Base-by-base conservation (phyloP, 2,888 invertebrate genomes). In the Drosophila birchii region DNA sequence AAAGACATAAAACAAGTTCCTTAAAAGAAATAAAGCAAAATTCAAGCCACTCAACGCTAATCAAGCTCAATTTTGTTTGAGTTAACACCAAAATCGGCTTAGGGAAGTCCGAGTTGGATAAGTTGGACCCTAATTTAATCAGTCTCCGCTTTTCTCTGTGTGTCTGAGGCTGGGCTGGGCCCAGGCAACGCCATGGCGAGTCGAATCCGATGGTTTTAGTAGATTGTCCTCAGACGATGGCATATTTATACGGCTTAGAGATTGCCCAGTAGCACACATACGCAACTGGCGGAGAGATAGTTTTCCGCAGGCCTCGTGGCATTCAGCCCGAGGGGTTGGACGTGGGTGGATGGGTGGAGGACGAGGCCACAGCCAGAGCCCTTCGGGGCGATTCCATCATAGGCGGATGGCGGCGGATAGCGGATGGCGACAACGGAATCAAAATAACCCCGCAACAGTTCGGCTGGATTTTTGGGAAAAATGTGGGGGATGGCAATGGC, bases 201-300 rank as follows among this genome's bases (percentile, higher is more conserved):
- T 58, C 69, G 59, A 54, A 64, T 51, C 59, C 75, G 55, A 59
- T 88, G 86, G 71, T 77, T 83, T 78, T 74, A 71, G 64, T 88
- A 80, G 83, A 88, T 83, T 86, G 81, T 80, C 74, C 70, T 70
- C 81, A 79, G 75, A 76, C 64, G 75, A 79, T 87, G 88, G 86
- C 83, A 82, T 86, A 88, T 78, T 83, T 86, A 82, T 68, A 79
- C 74, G 66, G 79, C 80, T 70, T 77, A 77, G 74, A 64, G 80
- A 86, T 86, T 79, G 79, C 88, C 83, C 80, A 78, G 68, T 80
- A 78, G 75, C 79, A 82, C 73, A 78, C 66, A 83, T 78, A 81
- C 63, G 68, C 44, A 23, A 53, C 55, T 61, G 57, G 59, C 45
- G 44, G 54, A 55, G 54, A 75, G 73, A 73, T 73, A 73, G 73